These are phyloP conservation scores for Oostethus manadensis DNA, from an alignment of 2,113 vertebrate species.

Conservation along the genomic window DNA sequence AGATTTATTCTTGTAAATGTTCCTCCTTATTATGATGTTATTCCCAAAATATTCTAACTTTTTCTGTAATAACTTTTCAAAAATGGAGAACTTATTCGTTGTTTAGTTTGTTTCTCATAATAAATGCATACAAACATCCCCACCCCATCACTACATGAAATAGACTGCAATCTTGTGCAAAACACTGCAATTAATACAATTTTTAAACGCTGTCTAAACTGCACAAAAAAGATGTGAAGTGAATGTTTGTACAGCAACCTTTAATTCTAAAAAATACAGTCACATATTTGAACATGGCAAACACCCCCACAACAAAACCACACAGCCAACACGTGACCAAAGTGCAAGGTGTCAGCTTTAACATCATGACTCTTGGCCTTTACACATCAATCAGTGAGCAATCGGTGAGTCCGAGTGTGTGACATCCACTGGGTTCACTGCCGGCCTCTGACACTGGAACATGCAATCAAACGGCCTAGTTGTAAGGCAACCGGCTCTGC, in stretches of 20 bases:
- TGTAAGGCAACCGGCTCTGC: slow-evolving; percentile 10
- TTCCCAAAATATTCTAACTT: no score
- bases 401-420: slow-evolving; percentile 10
- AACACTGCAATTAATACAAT: no score
- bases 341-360: slow-evolving; percentile 19
- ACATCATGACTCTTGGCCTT: slow-evolving; percentile 13
- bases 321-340: slow-evolving; percentile 37
- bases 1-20: no score
- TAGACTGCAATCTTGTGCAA: no score
- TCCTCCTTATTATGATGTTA: no score
- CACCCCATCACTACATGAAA: no score
- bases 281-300: slow-evolving; percentile 37
- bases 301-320: slow-evolving; percentile 32
- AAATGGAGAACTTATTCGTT: no score
- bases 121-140: no score
- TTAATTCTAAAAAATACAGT: slow-evolving; percentile 42
- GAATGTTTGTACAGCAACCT: slow-evolving; percentile 19
- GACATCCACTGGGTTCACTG: slow-evolving; percentile 15
- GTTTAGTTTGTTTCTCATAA: no score
- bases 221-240: neutral
- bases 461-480: slow-evolving; percentile 41
- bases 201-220: neutral
- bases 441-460: slow-evolving; percentile 36
- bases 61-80: no score
- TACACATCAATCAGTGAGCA: neutral